These are phyloP conservation scores for Laticauda colubrina DNA, from an alignment of 2,113 vertebrate genomes.

Conservation along the genomic window DNA sequence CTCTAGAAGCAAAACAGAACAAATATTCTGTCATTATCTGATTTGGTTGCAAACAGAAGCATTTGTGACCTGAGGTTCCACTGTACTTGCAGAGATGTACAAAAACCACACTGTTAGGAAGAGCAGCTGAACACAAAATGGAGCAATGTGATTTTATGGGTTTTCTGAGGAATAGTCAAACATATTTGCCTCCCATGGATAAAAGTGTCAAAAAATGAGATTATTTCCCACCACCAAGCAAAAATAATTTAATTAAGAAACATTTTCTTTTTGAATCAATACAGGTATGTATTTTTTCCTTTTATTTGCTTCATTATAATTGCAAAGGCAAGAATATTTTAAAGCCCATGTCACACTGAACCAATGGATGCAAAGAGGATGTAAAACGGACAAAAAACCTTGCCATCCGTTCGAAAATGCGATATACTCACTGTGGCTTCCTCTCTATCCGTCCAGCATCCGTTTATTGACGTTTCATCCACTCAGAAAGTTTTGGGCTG, in stretches of 20 bases:
- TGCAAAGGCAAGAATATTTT: conserved; percentile 17
- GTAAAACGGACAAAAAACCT: no score
- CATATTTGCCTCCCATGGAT: background rate
- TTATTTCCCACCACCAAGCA: conserved; percentile 15
- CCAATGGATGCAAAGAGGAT: no score
- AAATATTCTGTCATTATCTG: no score
- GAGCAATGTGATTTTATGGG: background rate
- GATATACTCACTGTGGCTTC: no score
- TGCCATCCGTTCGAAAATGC: no score
- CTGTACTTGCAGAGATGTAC: background rate
- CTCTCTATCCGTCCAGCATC: no score
- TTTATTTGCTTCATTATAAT: conserved; percentile 31
- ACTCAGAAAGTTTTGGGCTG: no score
- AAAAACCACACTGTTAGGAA: background rate
- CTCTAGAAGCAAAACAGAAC: no score
- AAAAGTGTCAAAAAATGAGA: conserved; percentile 23
- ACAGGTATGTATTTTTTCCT: background rate
- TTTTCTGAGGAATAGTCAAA: conserved; percentile 3
- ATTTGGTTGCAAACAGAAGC: no score
- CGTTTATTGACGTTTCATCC: no score
- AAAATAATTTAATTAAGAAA: conserved; percentile 34
- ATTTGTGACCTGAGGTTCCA: no score
- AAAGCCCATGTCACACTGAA: no score
- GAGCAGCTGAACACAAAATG: background rate
- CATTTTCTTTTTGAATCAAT: conserved; percentile 20